Base-by-base conservation (phyloP, 2,797 vertebrate genomes). In the Falco novaeseelandiae region DNA sequence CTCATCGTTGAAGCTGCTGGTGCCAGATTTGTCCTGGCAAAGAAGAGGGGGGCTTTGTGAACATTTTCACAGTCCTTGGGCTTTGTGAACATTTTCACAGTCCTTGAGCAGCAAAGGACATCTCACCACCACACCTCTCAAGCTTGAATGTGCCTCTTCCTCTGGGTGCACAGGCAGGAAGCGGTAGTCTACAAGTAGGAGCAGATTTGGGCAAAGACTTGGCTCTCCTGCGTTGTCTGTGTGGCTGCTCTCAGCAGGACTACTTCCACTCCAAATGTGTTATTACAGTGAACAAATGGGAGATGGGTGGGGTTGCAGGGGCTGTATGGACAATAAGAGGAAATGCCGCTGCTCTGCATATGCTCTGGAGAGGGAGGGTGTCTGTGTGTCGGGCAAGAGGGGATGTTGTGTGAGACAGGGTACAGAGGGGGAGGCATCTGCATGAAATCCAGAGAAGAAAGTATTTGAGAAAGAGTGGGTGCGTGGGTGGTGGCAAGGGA, bases 341-440 rank as follows among this genome's bases (percentile, higher is more conserved):
- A 97, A 96, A 95, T 94, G 74, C 82, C 87, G 89, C 82, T 94
- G 88, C 55, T 95, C 90, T 54, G 62, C 91, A 69, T 29, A 71
- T 69, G 94, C 57, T 73, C 73, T 58, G 83, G 55, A 92, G 63
- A 76, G 59, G 83, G 78, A 90, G 72, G 14, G 44, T 65, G 78
- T 32, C 34, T 66, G 66, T 32, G 46, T 61, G 70, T 51, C 5
- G 2, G 80, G 62, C 62, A 42, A 55, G 67, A 89, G 49, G 67
- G 69, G 73, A 77, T 74, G 83, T 40, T 67, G 80, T 78, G 73
- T 4, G 19, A 90, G 83, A 74, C 83, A 38, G 59, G 15, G 76
- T 52, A 85, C 5, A 2, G 73, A 74, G 59, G 20, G 22, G 55
- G 69, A 81, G 42, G 42, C 5, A 8, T 86, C 88, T 79, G 57